phyloP scores from a whole-genome alignment of 2,113 vertebrate species.

The Mobula birostris region DNA sequence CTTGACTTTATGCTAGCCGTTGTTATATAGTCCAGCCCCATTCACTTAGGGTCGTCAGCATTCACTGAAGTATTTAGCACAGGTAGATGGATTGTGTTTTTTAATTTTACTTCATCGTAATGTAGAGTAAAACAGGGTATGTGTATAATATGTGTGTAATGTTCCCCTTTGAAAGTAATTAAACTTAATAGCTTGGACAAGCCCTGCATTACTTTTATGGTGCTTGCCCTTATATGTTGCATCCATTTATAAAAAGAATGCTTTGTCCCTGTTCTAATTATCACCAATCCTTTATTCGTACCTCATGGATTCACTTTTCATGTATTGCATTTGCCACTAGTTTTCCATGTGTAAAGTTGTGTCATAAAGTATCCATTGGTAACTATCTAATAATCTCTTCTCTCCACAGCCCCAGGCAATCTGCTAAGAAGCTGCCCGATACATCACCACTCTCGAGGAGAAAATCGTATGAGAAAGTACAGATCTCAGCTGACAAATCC shows the following conservation, averaged over 20 bases:
- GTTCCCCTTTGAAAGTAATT: too few species aligned
- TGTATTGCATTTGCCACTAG: background rate
- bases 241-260: background rate
- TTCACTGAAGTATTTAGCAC: too few species aligned
- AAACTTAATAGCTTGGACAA: too few species aligned
- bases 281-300: background rate
- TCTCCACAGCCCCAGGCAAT: conserved; percentile 78
- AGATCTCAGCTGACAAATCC: conserved; percentile 40
- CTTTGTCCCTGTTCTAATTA: background rate
- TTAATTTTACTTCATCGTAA: too few species aligned
- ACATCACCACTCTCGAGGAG: conserved; percentile 81
- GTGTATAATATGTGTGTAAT: too few species aligned
- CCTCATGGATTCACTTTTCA: background rate
- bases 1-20: too few species aligned
- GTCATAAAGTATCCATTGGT: background rate
- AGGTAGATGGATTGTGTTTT: too few species aligned
- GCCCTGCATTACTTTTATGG: background rate
- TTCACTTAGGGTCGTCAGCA: too few species aligned
- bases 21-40: too few species aligned
- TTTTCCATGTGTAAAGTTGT: background rate
- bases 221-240: background rate
- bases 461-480: conserved; percentile 86
- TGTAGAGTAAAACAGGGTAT: too few species aligned
- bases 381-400: background rate
- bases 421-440: conserved; percentile 66